Evolutionary conservation across 2,113 vertebrate species (phyloP).

Genomic region (Amphiprion percula): DNA sequence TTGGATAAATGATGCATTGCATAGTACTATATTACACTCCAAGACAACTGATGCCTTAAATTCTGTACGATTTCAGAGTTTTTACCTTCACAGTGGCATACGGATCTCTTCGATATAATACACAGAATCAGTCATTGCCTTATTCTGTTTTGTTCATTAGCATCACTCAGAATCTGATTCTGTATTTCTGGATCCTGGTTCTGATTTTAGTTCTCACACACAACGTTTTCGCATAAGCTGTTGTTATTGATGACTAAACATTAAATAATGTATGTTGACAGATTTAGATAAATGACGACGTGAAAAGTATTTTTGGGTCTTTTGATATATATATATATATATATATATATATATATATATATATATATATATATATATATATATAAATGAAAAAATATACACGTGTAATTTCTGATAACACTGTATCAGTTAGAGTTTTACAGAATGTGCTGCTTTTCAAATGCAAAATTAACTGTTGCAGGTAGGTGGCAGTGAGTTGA

Average conservation of each 20-base stretch:
- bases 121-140: constrained; percentile 57
- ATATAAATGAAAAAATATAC: constrained; percentile 32
- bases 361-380: constrained; percentile 34
- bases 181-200: constrained; percentile 26
- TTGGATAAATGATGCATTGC: constrained; percentile 21
- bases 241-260: constrained; percentile 10
- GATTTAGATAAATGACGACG: constrained; percentile 59
- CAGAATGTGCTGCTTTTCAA: constrained; percentile 69
- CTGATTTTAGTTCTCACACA: constrained; percentile 38
- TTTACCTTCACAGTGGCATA: constrained; percentile 23
- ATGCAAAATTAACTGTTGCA: constrained; percentile 56
- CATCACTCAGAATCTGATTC: constrained; percentile 14
- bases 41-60: constrained; percentile 67
- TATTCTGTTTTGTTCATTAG: constrained; percentile 48
- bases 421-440: constrained; percentile 56
- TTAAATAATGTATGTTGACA: constrained; percentile 19
- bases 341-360: constrained; percentile 40
- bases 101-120: constrained; percentile 11
- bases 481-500: constrained; percentile 39
- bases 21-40: constrained; percentile 21
- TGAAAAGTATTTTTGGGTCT: constrained; percentile 74
- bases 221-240: constrained; percentile 38
- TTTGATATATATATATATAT: constrained; percentile 48
- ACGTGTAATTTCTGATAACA: constrained; percentile 50
- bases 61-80: constrained; percentile 35